Evolutionary conservation across 2,888 invertebrate genomes (phyloP), one percentile per base, ranked within the genome.

Genomic region (Amphipyra berbera): DNA sequence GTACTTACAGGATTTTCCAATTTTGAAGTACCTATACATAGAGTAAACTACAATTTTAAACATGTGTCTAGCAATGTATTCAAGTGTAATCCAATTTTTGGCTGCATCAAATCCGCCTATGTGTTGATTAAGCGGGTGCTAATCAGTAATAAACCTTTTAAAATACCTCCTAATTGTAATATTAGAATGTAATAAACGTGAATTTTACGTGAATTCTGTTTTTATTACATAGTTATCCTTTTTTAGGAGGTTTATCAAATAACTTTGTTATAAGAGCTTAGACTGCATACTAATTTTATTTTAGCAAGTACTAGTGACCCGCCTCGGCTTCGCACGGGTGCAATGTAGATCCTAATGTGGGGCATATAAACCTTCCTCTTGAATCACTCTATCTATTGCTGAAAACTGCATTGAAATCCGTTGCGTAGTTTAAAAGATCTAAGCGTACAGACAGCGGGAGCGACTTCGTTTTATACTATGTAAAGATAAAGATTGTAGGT

Each of bases 61-160:
- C n/a, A 30, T 8, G 6, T 30, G 9, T 65, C 6, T 50, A 37
- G 62, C 37, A 9, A 44, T 45, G 4, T 49, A 49, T 38, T 40
- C n/a, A 30, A 5, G 27, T 70, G 41, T 60, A 37, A 66, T 49
- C 9, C 10, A 49, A 58, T 47, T 40, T 69, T 65, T 61, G 69
- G 54, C 58, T 64, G 50, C 68, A 64, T 65, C 42, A 52, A 56
- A 62, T 76, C 73, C 79, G 73, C 79, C 78, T 78, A 61, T n/a
- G 12, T 53, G 48, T 53, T 45, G 42, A 61, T 68, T 61, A 52
- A 59, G 76, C 73, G 55, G 79, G 79, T 76, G 62, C 64, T 78
- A 66, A 78, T 60, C 52, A 49, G 48, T 65, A 62, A 61, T 59
- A 45, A 57, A 62, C 33, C 45, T 61, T 65, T 58, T 21, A 35